phyloP scores from a whole-genome alignment of 2,888 invertebrate genomes.

The Volucella bombylans region DNA sequence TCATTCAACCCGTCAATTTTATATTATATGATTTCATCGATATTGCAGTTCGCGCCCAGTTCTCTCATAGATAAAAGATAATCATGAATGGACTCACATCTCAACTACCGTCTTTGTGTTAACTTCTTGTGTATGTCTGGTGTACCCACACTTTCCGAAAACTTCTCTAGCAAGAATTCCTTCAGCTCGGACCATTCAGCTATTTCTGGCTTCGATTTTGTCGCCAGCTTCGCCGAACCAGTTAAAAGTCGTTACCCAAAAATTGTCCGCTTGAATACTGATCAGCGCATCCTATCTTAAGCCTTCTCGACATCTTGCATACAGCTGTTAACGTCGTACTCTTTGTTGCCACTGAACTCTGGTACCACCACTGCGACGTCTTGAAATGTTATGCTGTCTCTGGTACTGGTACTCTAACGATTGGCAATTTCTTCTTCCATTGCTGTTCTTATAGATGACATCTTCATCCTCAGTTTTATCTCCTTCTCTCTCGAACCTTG shows the following conservation, averaged over 20 bases:
- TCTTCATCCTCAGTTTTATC: conserved; percentile 4
- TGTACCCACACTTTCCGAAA: not conserved
- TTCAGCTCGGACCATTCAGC: conserved; percentile 13
- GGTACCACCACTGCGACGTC: conserved; percentile 2
- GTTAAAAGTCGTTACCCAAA: conserved; percentile 6
- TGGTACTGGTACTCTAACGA: not conserved
- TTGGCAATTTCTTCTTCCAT: conserved; percentile 1
- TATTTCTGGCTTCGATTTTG: not conserved
- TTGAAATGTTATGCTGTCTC: not conserved
- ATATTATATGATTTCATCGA: conserved; percentile 15
- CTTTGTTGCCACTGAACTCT: conserved; percentile 9
- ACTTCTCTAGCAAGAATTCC: conserved; percentile 9
- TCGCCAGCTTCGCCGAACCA: conserved; percentile 4
- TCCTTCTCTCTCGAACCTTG: conserved; percentile 3
- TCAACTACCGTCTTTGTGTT: not conserved
- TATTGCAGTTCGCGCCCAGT: not conserved
- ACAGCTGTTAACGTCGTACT: conserved; percentile 11
- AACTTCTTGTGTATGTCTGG: conserved; percentile 5
- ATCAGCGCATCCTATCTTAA: not conserved
- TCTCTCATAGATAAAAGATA: conserved; percentile 14
- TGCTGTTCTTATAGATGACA: not conserved
- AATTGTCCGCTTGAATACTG: not conserved
- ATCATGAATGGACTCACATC: conserved; percentile 4
- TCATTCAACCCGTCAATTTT: conserved; percentile 1
- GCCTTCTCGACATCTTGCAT: conserved; percentile 17